Conservation (phyloP, 2,797 vertebrate genomes). For the Catostomus latipinnis region DNA sequence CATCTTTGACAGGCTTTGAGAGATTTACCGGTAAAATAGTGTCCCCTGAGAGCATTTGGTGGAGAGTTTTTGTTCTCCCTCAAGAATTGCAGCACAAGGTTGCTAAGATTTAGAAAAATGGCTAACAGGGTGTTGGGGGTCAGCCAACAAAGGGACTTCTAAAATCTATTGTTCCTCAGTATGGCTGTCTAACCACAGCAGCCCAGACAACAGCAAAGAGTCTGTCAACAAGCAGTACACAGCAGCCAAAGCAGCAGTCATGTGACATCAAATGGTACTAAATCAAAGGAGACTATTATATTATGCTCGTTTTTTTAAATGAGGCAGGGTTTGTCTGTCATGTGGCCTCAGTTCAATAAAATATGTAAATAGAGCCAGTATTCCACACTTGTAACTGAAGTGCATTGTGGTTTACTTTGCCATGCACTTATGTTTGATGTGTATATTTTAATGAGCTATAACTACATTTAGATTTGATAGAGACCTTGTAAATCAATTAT, state of each 20-base stretch:
- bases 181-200: slow-evolving; percentile 40
- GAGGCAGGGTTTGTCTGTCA: slow-evolving; percentile 33
- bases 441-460: slow-evolving; percentile 33
- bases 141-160: slow-evolving; percentile 28
- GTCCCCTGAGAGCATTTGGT: slow-evolving; percentile 7
- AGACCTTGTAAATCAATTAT: slow-evolving; percentile 29
- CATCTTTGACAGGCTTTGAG: neutral
- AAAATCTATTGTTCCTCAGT: slow-evolving; percentile 41
- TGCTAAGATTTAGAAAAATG: slow-evolving; percentile 17
- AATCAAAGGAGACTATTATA: slow-evolving; percentile 53
- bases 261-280: slow-evolving; percentile 57
- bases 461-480: slow-evolving; percentile 43
- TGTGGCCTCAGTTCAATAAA: slow-evolving; percentile 56
- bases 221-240: slow-evolving; percentile 44
- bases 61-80: neutral
- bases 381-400: slow-evolving; percentile 30
- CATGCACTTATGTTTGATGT: slow-evolving; percentile 29
- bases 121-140: neutral
- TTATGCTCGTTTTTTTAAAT: slow-evolving; percentile 54
- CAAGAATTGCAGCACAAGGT: slow-evolving; percentile 8
- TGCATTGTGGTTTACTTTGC: slow-evolving; percentile 30
- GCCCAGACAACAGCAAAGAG: slow-evolving; percentile 32
- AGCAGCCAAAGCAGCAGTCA: slow-evolving; percentile 52
- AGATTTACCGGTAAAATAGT: neutral
- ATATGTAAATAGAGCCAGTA: slow-evolving; percentile 44